A percentile compares a stretch with the other conserved stretches of the same genome.
Evolutionary conservation across 2,113 vertebrate species (phyloP).

Genomic region (Nanger granti): DNA sequence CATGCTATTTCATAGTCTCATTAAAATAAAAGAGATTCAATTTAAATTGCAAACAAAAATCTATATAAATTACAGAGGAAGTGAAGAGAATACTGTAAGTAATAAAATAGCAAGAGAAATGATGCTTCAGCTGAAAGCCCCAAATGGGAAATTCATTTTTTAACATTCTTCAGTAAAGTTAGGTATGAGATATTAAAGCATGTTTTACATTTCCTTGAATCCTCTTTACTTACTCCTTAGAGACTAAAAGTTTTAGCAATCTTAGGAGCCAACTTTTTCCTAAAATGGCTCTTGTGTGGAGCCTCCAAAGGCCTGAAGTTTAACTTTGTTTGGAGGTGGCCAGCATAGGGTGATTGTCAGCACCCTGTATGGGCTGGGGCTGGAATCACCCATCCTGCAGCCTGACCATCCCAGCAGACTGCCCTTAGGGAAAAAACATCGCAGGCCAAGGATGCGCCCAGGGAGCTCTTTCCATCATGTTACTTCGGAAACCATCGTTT

Average conservation of each 20-base stretch:
- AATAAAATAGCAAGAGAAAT: background rate
- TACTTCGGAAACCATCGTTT: background rate
- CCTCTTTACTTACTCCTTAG: slow-evolving; percentile 25
- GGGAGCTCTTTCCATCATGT: rapidly evolving
- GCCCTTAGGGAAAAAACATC: rapidly evolving
- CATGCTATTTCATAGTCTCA: background rate
- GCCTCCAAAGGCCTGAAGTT: background rate
- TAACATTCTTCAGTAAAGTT: background rate
- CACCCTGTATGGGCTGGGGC: background rate
- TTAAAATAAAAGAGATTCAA: slow-evolving; percentile 27
- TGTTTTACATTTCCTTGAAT: slow-evolving; percentile 42
- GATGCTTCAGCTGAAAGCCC: background rate
- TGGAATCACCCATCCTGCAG: rapidly evolving
- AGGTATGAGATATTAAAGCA: background rate
- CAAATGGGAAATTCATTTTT: slow-evolving; percentile 5
- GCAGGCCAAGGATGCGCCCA: background rate
- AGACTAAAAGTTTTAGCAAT: background rate
- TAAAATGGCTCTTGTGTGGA: background rate
- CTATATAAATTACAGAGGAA: slow-evolving; percentile 9
- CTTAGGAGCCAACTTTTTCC: background rate
- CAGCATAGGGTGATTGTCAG: rapidly evolving
- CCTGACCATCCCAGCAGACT: background rate
- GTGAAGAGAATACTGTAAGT: slow-evolving; percentile 20
- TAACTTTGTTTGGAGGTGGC: background rate
- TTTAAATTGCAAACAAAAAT: slow-evolving; percentile 37